Base-by-base conservation (phyloP, 2,797 vertebrate species). In the Amniataba percoides region DNA sequence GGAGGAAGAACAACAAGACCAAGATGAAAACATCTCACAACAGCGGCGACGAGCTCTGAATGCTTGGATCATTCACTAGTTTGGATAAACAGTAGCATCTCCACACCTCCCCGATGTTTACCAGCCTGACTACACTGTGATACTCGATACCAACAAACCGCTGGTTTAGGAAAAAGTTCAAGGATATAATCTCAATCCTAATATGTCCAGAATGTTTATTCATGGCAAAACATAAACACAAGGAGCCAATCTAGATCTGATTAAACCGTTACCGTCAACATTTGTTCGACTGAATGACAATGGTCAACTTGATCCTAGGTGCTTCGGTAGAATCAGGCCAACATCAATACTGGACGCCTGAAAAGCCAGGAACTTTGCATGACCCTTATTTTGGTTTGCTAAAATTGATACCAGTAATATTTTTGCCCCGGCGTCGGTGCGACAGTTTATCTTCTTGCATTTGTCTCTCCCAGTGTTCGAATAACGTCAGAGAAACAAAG, bases 401-500 rank as follows among this genome's bases (percentile, higher is more conserved):
- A 61, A 76, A 80, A 83, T 76, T 76, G 48, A 72, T 72, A 85
- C 79, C 73, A 81, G 78, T 40, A 10, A 68, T 76, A 79, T 82
- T 88, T 80, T 19, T 55, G 58, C 65, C 65, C 63, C 87, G 88
- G 82, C 75, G 2, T 78, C 36, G 5, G 39, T 12, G n/a, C 52
- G 56, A 49, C 60, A 21, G 45, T 82, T 84, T 81, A 80, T 81
- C 65, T 71, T 63, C 71, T 46, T 46, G 65, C 72, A 43, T 76
- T 74, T 83, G 56, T 85, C 84, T 91, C 84, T 71, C 78, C 78
- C 80, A 65, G 12, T 0, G 21, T 78, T 81, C 21, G 16, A 73
- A 87, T 77, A 81, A 84, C 59, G 40, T 86, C 79, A 78, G 71
- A 82, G 65, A 77, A 52, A 77, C 63, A 72, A 68, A 78, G 59